Evolutionary conservation across 2,888 invertebrate genomes (phyloP), one percentile per base, ranked within the genome.

Genomic region (Serrognathus titanus): DNA sequence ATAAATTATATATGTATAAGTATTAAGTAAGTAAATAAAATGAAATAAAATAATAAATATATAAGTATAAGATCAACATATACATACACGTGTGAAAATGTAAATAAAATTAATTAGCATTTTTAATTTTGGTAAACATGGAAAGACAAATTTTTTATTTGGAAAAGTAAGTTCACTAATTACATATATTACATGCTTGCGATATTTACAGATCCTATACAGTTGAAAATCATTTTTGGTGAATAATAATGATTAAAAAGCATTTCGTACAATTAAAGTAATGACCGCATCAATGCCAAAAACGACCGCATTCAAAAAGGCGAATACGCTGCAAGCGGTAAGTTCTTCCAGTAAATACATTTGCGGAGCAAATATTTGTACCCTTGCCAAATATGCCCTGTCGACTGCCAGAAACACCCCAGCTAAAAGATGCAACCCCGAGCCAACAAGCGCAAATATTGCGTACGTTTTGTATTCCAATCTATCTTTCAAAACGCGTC

Each of bases 301-400:
- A 9, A 86, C 80, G 0, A 79, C 73, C 0, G 83, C 83, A 67
- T 85, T 82, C 52, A 85, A 71, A 59, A 85, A 81, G 8, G 87
- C 81, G 66, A 87, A 85, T 37, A 86, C 81, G 24, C 85, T 83
- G 1, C 85, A 84, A 1, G 85, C 81, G 59, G 86, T 82, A 67
- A 88, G 79, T 75, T 88, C 84, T 66, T 86, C 86, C 77, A 86
- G 82, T 24, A 71, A 55, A 67, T 86, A 83, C 68, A 83, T 82
- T 71, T 85, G 83, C 9, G 87, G 85, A 63, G 83, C 83, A 63
- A 83, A 80, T 53, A 56, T 79, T 78, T 65, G 79, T 79, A n/a
- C n/a, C 54, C 77, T 76, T 31, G 24, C 24, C 48, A 75, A 70
- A 55, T 77, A 72, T 24, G 75, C 62, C 59, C 74, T 69, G 59